Evolutionary conservation across 1,140 invertebrate species (phyloP), one percentile per base, ranked within the genome.

Genomic region (Vanessa tameamea): DNA sequence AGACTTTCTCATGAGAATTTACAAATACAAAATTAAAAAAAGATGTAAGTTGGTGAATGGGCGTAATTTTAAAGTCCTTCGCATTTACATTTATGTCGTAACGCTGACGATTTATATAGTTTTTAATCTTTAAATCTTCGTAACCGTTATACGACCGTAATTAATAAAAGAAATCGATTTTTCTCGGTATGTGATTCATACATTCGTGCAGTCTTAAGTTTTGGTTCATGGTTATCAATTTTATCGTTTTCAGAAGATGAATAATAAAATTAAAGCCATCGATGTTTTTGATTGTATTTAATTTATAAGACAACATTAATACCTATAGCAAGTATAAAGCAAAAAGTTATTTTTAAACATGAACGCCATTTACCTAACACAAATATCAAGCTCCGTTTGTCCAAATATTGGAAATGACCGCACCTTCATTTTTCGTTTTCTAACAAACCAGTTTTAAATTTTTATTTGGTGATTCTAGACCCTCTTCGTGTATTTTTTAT

Each of bases 141-240:
- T 13, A 13, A 59, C 66, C 66, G 66, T 69, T 69, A 69, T 55
- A 37, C 50, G 37, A 47, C 14, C 20, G 66, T 69, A 47, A 69
- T 69, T 57, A 69, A 69, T 69, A 47, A 47, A 47, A 69, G 53
- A 69, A 47, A 69, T 47, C 55, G 15, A 69, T 69, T 69, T 53
- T 69, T 57, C 53, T 57, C 53, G 37, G 66, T 57, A 69, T 31
- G 59, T 68, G 51, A 69, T 47, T 69, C 66, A 69, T 53, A 57
- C 23, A n/a, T 15, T 7, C 55, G 15, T 26, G 31, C 53, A 59
- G 57, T 14, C 6, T 59, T 47, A 47, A 12, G 13, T 57, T 68
- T 68, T 57, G 2, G 51, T 47, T 57, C 48, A 61, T 61, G 57
- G 57, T 16, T 57, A 20, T 23, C 55, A 57, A 14, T 61, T 31